A percentile compares a stretch with the other conserved stretches of the same genome.
Evolutionary conservation across 64 coral and sea anemone species (phyloP).

Genomic region (Hydrozoanthus tunicans): DNA sequence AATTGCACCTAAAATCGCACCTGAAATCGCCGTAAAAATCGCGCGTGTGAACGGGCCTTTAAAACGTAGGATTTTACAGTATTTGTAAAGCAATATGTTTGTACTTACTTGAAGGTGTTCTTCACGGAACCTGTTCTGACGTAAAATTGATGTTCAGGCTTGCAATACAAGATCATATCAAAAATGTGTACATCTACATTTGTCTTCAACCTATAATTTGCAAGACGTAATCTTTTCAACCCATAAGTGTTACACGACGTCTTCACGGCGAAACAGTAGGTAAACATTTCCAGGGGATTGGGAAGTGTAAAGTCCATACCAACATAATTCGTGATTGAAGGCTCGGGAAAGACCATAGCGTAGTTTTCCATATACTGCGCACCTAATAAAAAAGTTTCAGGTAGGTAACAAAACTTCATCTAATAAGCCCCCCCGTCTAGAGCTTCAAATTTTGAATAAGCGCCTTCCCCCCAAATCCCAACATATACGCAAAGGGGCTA

Average conservation of each 20-base stretch:
- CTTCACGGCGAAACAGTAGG: conserved; percentile 29
- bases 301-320: not conserved
- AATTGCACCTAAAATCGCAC: not conserved
- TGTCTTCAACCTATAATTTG: not conserved
- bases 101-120: not conserved
- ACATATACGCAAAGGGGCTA: no score
- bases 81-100: not conserved
- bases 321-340: not conserved
- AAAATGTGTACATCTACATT: not conserved
- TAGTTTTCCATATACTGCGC: not conserved
- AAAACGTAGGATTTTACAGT: not conserved
- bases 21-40: no score
- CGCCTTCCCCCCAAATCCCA: no score
- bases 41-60: no score
- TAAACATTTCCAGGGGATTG: not conserved
- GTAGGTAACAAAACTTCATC: no score
- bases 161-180: not conserved
- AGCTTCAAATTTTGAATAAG: no score
- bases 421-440: no score
- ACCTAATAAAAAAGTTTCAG: not conserved
- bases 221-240: not conserved
- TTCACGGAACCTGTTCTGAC: not conserved
- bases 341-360: conserved; percentile 33
- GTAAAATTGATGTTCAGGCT: not conserved
- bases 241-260: not conserved